These are phyloP conservation scores for Mechanitis mazaeus DNA, from an alignment of 2,888 invertebrate genomes.

Conservation along the genomic window DNA sequence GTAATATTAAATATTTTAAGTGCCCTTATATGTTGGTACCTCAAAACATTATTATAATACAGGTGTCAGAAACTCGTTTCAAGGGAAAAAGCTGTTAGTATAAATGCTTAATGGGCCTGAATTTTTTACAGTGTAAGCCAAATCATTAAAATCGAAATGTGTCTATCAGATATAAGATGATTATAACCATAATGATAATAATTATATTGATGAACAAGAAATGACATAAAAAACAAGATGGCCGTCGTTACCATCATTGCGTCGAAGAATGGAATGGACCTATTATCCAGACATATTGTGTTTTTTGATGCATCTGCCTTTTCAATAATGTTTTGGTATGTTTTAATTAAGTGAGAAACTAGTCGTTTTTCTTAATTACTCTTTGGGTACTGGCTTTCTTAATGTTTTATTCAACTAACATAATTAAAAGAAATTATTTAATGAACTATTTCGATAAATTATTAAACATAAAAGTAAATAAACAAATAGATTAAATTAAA, in stretches of 20 bases:
- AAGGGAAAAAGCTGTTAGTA: slow-evolving; percentile 22
- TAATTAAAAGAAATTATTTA: slow-evolving; percentile 14
- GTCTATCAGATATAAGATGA: slow-evolving; percentile 36
- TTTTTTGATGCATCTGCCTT: slow-evolving; percentile 60
- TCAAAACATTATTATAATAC: slow-evolving; percentile 23
- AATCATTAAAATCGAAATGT: slow-evolving; percentile 32
- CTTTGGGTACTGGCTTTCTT: slow-evolving; percentile 10
- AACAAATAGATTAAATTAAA: no score
- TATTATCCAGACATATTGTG: slow-evolving; percentile 36
- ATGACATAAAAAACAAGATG: slow-evolving; percentile 40
- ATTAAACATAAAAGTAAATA: not conserved
- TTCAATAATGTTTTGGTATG: slow-evolving; percentile 45
- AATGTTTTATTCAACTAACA: slow-evolving; percentile 28
- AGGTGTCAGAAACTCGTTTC: slow-evolving; percentile 30
- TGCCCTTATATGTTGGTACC: slow-evolving; percentile 18
- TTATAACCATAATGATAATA: slow-evolving; percentile 40
- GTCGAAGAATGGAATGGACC: slow-evolving; percentile 37
- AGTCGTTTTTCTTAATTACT: slow-evolving; percentile 51
- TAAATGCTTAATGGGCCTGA: slow-evolving; percentile 25
- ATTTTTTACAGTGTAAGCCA: slow-evolving; percentile 24
- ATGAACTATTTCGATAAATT: slow-evolving; percentile 10
- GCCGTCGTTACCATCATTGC: slow-evolving; percentile 38
- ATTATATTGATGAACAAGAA: slow-evolving; percentile 37
- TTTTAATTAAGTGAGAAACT: slow-evolving; percentile 64
- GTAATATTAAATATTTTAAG: slow-evolving; percentile 35